Evolutionary conservation across 2,888 invertebrate genomes (phyloP).

Genomic region (Diarsia dahlii): DNA sequence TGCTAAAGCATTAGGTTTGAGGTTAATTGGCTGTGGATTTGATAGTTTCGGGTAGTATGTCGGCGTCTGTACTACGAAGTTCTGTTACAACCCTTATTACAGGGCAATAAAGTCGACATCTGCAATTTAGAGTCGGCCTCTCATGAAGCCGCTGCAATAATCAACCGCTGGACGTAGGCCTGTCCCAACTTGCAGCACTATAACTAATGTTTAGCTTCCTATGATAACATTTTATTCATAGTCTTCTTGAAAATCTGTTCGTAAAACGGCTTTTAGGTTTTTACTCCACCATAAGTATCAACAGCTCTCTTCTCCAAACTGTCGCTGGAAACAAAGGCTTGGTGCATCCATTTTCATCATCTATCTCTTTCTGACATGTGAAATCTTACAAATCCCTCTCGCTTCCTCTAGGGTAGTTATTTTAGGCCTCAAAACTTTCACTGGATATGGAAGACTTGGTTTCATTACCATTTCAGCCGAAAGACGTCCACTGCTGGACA

Average conservation of each 20-base stretch:
- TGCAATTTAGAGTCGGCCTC: too few species aligned
- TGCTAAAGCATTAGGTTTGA: too few species aligned
- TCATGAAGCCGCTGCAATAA: too few species aligned
- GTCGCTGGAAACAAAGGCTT: background rate
- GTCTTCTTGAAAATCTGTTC: background rate
- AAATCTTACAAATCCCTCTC: slow-evolving; percentile 77
- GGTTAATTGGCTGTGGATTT: too few species aligned
- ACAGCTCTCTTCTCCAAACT: background rate
- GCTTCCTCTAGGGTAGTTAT: slow-evolving; percentile 53
- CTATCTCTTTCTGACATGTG: background rate
- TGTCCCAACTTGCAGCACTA: too few species aligned
- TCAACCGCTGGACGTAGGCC: background rate
- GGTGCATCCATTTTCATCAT: background rate
- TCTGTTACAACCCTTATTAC: too few species aligned
- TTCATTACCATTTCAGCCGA: background rate
- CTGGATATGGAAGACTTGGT: background rate
- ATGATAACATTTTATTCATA: background rate
- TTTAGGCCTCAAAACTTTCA: slow-evolving; percentile 8
- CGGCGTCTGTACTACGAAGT: too few species aligned
- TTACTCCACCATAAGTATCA: background rate
- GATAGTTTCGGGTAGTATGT: too few species aligned
- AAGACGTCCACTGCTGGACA: too few species aligned
- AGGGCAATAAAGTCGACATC: too few species aligned
- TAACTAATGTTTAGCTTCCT: background rate
- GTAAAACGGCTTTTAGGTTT: background rate